Base-by-base conservation (phyloP, 2,797 vertebrate species). In the Hoplostethus mediterraneus region DNA sequence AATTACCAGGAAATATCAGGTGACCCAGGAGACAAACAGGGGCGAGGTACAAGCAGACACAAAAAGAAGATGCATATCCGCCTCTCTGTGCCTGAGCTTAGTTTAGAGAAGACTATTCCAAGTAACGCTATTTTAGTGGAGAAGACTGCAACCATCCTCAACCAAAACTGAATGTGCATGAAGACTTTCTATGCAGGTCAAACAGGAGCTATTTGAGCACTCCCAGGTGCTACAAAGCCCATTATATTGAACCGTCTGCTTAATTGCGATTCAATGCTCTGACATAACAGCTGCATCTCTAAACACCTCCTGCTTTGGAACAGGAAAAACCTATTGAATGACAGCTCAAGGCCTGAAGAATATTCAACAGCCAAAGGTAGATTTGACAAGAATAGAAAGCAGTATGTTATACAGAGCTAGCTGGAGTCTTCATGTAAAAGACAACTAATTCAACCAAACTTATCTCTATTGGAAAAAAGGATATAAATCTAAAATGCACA, bases 231-330 rank as follows among this genome's bases (percentile, higher is more conserved):
- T 69, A 61, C 44, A 54, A 60, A 77, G 53, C 5, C 45, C 6
- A 57, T 59, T 45, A 51, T 10, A 67, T 3, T 71, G 2, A 75
- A 71, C 55, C 71, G 75, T 49, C 62, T 69, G 63, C 80, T 59
- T 54, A 53, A 13, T 36, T 11, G 52, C 47, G 30, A 56, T 25
- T 64, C 38, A 62, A 31, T 21, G 21, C 21, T 21, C 21, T 21
- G 21, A 21, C 21, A 21, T 21, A 36, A 75, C 42, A 79, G 42
- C 53, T 44, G 48, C 31, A 31, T 33, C 8, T 21, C 49, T 52
- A 21, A 10, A 52, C 21, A 25, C 44, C 44, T 67, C 56, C 6
- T 48, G 65, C 33, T 58, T 40, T 40, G 36, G n/a, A 38, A 12
- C 36, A 12, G 36, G 33, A 6, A 21, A 38, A 51, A 62, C 33